These are phyloP conservation scores for Siniperca knerii DNA, from an alignment of 2,113 vertebrate species.

Conservation along the genomic window DNA sequence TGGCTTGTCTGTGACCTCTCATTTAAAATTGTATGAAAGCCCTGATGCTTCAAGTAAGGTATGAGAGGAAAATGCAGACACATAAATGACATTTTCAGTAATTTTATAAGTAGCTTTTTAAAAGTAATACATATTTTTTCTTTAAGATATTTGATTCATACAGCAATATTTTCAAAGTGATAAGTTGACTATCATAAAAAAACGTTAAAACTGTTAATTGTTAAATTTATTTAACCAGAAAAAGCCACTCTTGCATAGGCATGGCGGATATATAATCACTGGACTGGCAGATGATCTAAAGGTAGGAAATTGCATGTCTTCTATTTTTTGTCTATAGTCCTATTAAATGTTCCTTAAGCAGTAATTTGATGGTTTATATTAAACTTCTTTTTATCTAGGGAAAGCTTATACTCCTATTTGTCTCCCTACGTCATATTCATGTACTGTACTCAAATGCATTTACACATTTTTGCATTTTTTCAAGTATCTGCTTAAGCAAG, in stretches of 20 bases:
- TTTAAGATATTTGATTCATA: background rate
- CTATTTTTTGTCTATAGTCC: background rate
- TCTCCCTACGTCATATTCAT: background rate
- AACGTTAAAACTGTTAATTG: background rate
- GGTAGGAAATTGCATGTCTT: background rate
- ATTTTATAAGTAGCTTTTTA: background rate
- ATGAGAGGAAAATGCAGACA: background rate
- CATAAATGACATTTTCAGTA: background rate
- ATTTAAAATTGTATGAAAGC: background rate
- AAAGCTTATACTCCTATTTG: background rate
- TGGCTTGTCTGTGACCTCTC: background rate
- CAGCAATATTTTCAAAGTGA: background rate
- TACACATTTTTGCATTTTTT: background rate
- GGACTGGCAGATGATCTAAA: background rate
- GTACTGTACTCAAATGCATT: background rate
- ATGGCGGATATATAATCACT: background rate
- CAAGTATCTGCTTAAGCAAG: background rate
- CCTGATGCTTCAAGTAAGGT: background rate
- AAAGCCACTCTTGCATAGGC: background rate
- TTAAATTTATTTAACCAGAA: background rate
- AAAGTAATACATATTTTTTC: background rate
- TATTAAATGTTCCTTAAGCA: background rate
- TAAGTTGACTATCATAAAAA: background rate
- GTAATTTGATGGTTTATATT: background rate
- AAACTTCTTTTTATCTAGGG: background rate